Percentiles rank a stretch among this genome's conserved stretches.
These are phyloP conservation scores for Ephydatia muelleri DNA, from an alignment of 37 sponge, comb jelly and placozoan genomes.

Conservation along the genomic window DNA sequence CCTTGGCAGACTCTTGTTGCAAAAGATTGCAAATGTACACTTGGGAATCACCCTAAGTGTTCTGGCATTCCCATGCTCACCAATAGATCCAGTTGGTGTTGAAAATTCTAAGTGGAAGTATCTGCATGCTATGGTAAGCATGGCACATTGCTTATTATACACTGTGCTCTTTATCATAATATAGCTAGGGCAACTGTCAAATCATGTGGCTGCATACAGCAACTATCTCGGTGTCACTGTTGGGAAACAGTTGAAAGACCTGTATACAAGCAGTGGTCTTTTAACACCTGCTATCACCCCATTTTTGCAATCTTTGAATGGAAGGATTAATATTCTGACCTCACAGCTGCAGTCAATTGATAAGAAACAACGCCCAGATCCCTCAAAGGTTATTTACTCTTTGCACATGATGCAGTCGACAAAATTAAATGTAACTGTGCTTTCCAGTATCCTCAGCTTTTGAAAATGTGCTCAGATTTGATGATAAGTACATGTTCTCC, in stretches of 20 bases:
- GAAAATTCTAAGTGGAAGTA: slow-evolving; percentile 7
- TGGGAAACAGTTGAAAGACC: background rate
- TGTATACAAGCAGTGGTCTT: background rate
- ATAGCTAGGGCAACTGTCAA: background rate
- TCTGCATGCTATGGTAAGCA: slow-evolving; percentile 35
- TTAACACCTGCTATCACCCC: background rate
- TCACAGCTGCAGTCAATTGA: background rate
- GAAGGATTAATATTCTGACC: background rate
- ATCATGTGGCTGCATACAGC: background rate
- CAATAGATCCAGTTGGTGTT: slow-evolving; percentile 49
- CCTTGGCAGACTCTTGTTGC: slow-evolving; percentile 3
- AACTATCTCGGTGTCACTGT: background rate
- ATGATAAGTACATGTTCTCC: background rate
- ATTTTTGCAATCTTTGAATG: background rate
- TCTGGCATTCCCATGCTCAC: slow-evolving; percentile 30
- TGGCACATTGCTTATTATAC: too few relatives aligned
- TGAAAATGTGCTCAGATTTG: background rate
- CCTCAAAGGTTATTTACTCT: background rate
- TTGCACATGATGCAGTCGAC: background rate
- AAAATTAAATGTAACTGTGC: background rate
- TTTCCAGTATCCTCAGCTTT: background rate
- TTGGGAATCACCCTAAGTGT: slow-evolving; percentile 29
- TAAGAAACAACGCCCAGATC: background rate
- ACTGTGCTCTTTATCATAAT: background rate
- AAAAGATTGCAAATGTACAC: slow-evolving; percentile 9